Evolutionary conservation across 2,113 vertebrate genomes (phyloP).

Genomic region (Indicator maculatus): DNA sequence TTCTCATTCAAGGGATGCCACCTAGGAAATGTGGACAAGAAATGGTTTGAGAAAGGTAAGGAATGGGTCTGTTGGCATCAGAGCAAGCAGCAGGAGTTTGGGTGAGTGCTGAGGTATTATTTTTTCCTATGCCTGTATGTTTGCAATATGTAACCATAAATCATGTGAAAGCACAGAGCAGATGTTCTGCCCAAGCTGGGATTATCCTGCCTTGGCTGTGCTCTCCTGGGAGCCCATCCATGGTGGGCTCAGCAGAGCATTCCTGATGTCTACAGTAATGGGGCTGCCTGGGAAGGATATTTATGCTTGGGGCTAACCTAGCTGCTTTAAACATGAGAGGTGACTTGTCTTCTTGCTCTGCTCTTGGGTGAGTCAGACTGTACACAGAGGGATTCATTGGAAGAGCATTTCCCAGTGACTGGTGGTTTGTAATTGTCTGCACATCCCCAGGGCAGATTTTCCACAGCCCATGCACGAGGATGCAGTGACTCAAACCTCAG

Average conservation of each 20-base stretch:
- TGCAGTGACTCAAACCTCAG: background rate
- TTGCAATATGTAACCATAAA: slow-evolving; percentile 26
- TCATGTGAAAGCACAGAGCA: slow-evolving; percentile 54
- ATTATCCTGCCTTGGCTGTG: slow-evolving; percentile 13
- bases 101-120: background rate
- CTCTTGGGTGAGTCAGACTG: slow-evolving; percentile 59
- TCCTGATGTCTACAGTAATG: slow-evolving; percentile 35
- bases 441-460: background rate
- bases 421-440: slow-evolving; percentile 10
- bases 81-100: background rate
- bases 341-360: slow-evolving; percentile 40
- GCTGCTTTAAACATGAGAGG: slow-evolving; percentile 8
- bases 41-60: background rate
- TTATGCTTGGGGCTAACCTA: slow-evolving; percentile 14
- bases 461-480: background rate
- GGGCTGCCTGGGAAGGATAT: slow-evolving; percentile 52
- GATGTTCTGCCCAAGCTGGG: slow-evolving; percentile 24
- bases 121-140: background rate
- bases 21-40: background rate
- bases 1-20: background rate
- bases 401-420: background rate
- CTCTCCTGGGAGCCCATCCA: slow-evolving; percentile 32
- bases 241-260: slow-evolving; percentile 42
- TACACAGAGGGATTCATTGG: background rate
- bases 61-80: background rate